Evolutionary conservation across 2,113 vertebrate species (phyloP).

Genomic region (Corapipo altera): DNA sequence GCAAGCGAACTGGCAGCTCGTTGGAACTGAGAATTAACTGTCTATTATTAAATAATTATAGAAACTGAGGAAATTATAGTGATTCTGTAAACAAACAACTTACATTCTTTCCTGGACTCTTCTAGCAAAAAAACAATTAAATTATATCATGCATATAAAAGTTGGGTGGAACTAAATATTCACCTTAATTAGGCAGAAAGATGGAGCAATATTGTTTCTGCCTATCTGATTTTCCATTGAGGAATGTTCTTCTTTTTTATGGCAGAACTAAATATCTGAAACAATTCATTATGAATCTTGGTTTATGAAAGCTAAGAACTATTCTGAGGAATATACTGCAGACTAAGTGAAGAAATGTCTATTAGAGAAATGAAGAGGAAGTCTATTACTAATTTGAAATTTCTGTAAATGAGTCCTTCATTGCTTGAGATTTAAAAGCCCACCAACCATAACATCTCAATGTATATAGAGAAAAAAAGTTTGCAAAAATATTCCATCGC

Average conservation of each 20-base stretch:
- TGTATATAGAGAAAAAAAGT: neutral
- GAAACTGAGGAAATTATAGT: neutral
- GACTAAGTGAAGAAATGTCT: neutral
- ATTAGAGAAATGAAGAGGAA: neutral
- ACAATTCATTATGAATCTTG: neutral
- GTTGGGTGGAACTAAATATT: neutral
- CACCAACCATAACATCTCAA: neutral
- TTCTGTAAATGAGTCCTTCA: neutral
- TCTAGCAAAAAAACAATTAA: slow-evolving; percentile 23
- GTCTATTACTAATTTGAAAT: neutral
- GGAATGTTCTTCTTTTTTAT: neutral
- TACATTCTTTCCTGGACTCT: neutral
- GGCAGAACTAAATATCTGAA: slow-evolving; percentile 17
- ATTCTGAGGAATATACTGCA: slow-evolving; percentile 20
- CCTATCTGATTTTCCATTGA: neutral
- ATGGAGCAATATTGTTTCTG: slow-evolving; percentile 18
- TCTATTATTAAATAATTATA: neutral
- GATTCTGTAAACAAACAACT: neutral
- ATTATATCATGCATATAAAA: neutral
- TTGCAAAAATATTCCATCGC: neutral
- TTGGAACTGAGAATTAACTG: neutral
- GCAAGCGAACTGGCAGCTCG: rapidly evolving
- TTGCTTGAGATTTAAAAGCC: neutral
- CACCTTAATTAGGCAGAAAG: slow-evolving; percentile 25
- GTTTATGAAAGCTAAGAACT: slow-evolving; percentile 14